Percentiles rank a stretch among this genome's conserved stretches.
Conservation (phyloP, 2,113 vertebrate genomes). For the Tyrannus savana region DNA sequence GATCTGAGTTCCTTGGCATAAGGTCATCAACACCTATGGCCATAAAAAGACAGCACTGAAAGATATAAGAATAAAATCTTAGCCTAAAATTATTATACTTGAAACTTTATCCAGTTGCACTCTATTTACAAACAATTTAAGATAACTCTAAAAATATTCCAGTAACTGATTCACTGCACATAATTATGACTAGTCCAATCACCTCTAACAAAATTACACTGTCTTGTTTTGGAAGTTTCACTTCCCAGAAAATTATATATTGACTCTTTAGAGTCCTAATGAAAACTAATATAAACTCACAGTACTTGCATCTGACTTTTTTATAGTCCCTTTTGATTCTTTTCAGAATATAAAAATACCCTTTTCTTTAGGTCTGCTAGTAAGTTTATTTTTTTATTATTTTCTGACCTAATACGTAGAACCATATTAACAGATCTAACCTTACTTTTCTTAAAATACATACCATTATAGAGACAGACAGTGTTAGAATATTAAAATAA, state of each 20-base stretch:
- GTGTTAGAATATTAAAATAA: not conserved
- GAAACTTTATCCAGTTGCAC: not conserved
- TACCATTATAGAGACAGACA: not conserved
- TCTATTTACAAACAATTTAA: not conserved
- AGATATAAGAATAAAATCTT: not conserved
- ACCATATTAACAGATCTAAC: not conserved
- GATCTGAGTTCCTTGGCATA: accelerated
- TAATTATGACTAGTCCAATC: not conserved
- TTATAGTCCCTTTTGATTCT: not conserved
- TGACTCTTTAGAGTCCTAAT: not conserved
- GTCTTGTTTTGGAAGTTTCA: not conserved
- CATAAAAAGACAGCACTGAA: not conserved
- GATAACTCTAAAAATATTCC: not conserved
- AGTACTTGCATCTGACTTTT: not conserved
- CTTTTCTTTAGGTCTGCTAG: not conserved
- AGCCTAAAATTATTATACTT: not conserved
- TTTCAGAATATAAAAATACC: not conserved
- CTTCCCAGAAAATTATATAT: not conserved
- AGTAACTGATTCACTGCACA: not conserved
- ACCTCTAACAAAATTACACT: not conserved
- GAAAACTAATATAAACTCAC: not conserved
- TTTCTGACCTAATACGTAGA: not conserved
- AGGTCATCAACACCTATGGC: not conserved
- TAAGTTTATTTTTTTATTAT: not conserved
- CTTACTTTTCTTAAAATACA: not conserved